Base-by-base conservation (phyloP, 1,140 invertebrate genomes). In the Diplogasteroides magnus region DNA sequence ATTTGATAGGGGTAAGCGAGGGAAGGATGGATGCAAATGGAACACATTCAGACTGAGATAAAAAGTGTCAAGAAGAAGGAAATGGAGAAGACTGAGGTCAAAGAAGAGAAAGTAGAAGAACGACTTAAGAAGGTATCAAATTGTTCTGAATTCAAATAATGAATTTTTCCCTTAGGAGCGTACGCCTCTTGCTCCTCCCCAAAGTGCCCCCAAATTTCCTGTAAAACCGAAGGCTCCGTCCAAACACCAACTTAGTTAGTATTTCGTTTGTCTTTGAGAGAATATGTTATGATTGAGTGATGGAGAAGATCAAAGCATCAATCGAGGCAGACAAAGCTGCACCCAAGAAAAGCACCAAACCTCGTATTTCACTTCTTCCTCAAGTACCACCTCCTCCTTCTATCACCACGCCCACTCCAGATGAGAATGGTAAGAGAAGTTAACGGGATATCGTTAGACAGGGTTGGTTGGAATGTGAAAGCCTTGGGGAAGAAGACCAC, bases 161-260 rank as follows among this genome's bases (percentile, higher is more conserved):
- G 6, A 48, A 11, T 6, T 48, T 48, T 19, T 48, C 19, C 37
- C 6, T 48, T 48, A 48, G 37, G 37, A 48, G 19, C 37, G 37
- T 11, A 19, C 37, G 6, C 37, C 37, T 48, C 37, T 48, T 19
- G 6, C 6, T 48, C 37, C 29, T 3, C 19, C 65, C 13, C 65
- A 64, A 23, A 19, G 58, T 3, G 19, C 70, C 25, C 64, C 70
- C 11, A 72, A 72, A 56, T 72, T 72, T n/a, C 70, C 70, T 23
- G 70, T 72, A 13, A 72, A 72, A 37, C 72, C 72, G 62, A 75
- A 75, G 63, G 55, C 74, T 26, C 74, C 63, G 19, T 73, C 74
- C 14, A 75, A 75, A 59, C 71, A 74, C 64, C 74, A 75, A 59
- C 29, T 70, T 1, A 75, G 37, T 48, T 6, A 48, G 37, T 48